Evolutionary conservation across 2,888 invertebrate genomes (phyloP), one percentile per base, ranked within the genome.

Genomic region (Aleiodes alternator): DNA sequence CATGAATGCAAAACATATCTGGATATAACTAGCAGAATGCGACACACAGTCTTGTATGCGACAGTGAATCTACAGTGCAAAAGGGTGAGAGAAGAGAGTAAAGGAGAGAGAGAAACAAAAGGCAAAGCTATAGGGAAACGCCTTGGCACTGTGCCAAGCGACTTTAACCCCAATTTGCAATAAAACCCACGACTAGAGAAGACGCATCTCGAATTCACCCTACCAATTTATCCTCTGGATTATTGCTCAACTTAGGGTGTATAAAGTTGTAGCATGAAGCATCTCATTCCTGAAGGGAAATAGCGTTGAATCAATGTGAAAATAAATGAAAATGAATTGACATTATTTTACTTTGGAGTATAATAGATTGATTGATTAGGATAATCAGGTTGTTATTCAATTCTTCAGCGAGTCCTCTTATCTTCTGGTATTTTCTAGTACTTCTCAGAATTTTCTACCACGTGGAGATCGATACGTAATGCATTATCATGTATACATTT

Each of bases 91-190:
- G 23, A 23, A 23, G 23, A 23, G 23, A 23, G 23, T 23, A 23
- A 23, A 23, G 2, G 43, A 12, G 12, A 61, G 38, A 71, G 76
- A 61, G 50, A 53, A 48, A 61, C 34, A 57, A 43, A 43, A 43
- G 43, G 43, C 43, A 8, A 43, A 43, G 43, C 9, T 43, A 43
- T 43, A 43, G 73, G 83, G 84, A 85, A 82, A 82, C 80, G 66
- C 59, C 73, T 85, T 88, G 88, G 87, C 85, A 80, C 77, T 78
- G 80, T 80, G 87, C 87, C 87, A 80, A 86, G 82, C 82, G 81
- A 86, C 85, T 87, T 85, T 86, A 87, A 86, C 88, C 88, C 85
- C 87, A 82, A 88, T 87, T 87, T 85, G 82, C 85, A 85, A 86
- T 87, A 87, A 87, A 87, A 85, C 73, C 68, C 72, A 43, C 43